Evolutionary conservation across 1,140 invertebrate species (phyloP).

Genomic region (Teleogryllus occipitalis): DNA sequence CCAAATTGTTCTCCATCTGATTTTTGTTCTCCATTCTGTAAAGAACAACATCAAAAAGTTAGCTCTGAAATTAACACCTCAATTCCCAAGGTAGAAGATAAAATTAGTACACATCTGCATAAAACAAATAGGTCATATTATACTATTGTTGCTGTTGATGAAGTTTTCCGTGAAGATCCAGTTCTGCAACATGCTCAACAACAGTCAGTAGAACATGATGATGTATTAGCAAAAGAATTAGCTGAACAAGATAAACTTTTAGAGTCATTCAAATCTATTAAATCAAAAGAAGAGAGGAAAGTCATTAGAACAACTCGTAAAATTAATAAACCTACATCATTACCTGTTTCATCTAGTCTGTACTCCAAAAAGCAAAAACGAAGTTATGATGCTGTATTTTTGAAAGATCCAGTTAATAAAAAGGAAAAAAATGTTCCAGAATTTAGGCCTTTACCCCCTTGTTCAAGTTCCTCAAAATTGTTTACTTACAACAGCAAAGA

Average conservation of each 20-base stretch:
- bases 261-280: conserved; percentile 29
- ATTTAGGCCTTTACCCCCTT: neutral
- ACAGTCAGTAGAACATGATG: neutral
- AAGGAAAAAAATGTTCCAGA: conserved; percentile 2
- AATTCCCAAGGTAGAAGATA: neutral
- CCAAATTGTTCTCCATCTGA: conserved; percentile 21
- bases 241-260: conserved; percentile 31
- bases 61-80: neutral
- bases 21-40: conserved; percentile 9
- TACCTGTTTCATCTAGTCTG: conserved; percentile 18
- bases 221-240: conserved; percentile 28
- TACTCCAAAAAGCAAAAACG: conserved; percentile 16
- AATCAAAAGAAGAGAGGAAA: conserved; percentile 24
- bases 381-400: conserved; percentile 7
- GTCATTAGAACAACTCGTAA: conserved; percentile 15
- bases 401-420: neutral
- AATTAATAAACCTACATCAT: conserved; percentile 23
- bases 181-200: neutral
- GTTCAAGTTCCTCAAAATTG: too few relatives aligned
- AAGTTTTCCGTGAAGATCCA: conserved; percentile 20
- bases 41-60: neutral
- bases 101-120: conserved; percentile 6
- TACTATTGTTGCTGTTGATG: conserved; percentile 29
- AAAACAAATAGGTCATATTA: conserved; percentile 26
- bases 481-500: too few relatives aligned